Percentiles rank a stretch among this genome's conserved stretches.
Evolutionary conservation across 1,140 invertebrate species (phyloP).

Genomic region (Dolichoris vasculosae): DNA sequence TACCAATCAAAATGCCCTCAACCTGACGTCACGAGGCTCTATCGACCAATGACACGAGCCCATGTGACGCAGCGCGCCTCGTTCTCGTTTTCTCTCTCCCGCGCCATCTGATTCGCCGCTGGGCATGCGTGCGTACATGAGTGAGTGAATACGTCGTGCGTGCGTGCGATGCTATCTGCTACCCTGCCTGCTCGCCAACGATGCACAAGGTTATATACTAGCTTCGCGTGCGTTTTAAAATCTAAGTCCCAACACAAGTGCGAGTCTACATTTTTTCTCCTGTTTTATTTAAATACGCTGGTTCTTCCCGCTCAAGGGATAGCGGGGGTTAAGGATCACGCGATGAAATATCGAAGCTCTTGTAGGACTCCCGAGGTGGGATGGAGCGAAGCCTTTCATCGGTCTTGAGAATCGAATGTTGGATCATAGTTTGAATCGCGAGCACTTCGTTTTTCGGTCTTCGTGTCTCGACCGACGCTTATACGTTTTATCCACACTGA

Average conservation of each 20-base stretch:
- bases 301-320: too few species aligned
- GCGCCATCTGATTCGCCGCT: not conserved
- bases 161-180: too few species aligned
- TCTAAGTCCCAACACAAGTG: not conserved
- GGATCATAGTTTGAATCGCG: too few species aligned
- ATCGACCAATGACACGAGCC: slow-evolving; percentile 73
- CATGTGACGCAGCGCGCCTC: slow-evolving; percentile 72
- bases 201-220: too few species aligned
- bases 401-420: too few species aligned
- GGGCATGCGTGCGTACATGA: not conserved
- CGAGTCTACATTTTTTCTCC: not conserved
- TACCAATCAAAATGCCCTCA: slow-evolving; percentile 45
- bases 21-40: slow-evolving; percentile 72
- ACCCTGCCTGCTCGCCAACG: too few species aligned
- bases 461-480: not conserved
- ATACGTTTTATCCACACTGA: not conserved
- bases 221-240: too few species aligned
- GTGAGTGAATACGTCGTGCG: not conserved
- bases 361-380: too few species aligned
- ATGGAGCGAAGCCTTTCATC: too few species aligned
- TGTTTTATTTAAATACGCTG: slow-evolving; percentile 7
- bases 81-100: not conserved
- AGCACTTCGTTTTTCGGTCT: not conserved
- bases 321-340: too few species aligned
- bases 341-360: too few species aligned